These are phyloP conservation scores for Ceyx cyanopectus DNA, from an alignment of 2,113 vertebrate genomes.

Conservation along the genomic window DNA sequence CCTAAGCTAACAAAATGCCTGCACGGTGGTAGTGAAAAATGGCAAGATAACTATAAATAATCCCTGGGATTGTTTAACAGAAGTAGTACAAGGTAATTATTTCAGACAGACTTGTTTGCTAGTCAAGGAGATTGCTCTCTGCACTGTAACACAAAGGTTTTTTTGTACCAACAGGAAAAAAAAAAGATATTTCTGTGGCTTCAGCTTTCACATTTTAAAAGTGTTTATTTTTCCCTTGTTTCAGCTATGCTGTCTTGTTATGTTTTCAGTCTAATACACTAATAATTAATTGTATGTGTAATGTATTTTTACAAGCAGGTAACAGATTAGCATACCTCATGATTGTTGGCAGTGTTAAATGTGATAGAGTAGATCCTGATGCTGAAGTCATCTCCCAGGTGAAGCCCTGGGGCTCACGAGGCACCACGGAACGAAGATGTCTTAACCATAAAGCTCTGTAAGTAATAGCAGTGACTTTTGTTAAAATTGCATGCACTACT, in stretches of 20 bases:
- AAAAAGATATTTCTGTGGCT: not conserved
- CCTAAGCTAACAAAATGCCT: not conserved
- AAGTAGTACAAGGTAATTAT: not conserved
- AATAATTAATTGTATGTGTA: conserved; percentile 2
- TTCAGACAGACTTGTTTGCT: not conserved
- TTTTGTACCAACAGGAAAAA: not conserved
- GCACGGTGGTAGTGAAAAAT: not conserved
- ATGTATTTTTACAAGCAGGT: conserved; percentile 36
- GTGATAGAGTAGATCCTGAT: not conserved
- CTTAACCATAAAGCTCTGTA: not conserved
- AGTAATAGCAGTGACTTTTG: not conserved
- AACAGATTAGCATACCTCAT: conserved; percentile 46
- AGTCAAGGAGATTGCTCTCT: not conserved
- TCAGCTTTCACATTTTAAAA: not conserved
- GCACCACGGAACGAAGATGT: not conserved
- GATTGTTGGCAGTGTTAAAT: conserved; percentile 3
- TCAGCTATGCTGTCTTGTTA: not conserved
- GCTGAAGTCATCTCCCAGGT: not conserved
- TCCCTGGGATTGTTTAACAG: not conserved
- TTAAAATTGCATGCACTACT: conserved; percentile 68
- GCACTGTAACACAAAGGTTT: not conserved
- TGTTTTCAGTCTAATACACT: conserved; percentile 59
- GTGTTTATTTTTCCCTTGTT: not conserved
- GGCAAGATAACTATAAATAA: not conserved
- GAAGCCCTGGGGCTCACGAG: not conserved